phyloP scores from a whole-genome alignment of 2,888 invertebrate species.

The Nephrocerus scutellatus region DNA sequence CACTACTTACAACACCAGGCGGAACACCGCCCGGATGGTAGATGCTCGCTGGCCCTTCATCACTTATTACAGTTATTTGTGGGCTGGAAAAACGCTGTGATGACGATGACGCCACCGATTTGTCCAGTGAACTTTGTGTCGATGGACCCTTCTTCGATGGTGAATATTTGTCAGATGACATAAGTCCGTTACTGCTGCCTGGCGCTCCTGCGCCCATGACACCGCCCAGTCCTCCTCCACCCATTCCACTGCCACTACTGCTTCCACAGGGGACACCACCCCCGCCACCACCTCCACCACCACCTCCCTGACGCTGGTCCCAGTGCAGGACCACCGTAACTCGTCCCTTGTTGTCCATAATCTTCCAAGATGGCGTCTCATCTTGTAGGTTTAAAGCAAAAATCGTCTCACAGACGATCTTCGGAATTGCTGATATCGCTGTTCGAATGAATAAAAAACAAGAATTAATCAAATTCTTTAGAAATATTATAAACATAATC shows the following conservation, averaged over 20 bases:
- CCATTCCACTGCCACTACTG: constrained; percentile 44
- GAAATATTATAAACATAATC: too few species aligned
- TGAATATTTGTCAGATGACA: constrained; percentile 46
- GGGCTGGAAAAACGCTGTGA: constrained; percentile 58
- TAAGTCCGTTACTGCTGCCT: constrained; percentile 37
- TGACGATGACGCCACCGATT: constrained; percentile 48
- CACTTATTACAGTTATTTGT: constrained; percentile 90
- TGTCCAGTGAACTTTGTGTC: constrained; percentile 60
- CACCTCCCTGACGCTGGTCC: constrained; percentile 77
- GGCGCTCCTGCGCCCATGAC: constrained; percentile 34
- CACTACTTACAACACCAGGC: constrained; percentile 41
- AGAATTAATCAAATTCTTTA: too few species aligned
- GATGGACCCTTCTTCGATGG: constrained; percentile 51
- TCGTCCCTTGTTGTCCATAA: constrained; percentile 96
- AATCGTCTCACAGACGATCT: constrained; percentile 95
- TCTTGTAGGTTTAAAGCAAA: constrained; percentile 91
- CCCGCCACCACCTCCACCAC: constrained; percentile 46
- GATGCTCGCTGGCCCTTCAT: constrained; percentile 67
- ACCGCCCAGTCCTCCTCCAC: constrained; percentile 35
- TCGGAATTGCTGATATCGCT: constrained; percentile 93
- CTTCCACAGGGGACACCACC: constrained; percentile 48
- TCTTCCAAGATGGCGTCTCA: constrained; percentile 96
- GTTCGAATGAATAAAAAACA: constrained; percentile 35
- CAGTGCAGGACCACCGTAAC: constrained; percentile 94
- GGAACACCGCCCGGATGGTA: constrained; percentile 44